phyloP scores from a whole-genome alignment of 2,797 vertebrate genomes.

The Artibeus jamaicensis region DNA sequence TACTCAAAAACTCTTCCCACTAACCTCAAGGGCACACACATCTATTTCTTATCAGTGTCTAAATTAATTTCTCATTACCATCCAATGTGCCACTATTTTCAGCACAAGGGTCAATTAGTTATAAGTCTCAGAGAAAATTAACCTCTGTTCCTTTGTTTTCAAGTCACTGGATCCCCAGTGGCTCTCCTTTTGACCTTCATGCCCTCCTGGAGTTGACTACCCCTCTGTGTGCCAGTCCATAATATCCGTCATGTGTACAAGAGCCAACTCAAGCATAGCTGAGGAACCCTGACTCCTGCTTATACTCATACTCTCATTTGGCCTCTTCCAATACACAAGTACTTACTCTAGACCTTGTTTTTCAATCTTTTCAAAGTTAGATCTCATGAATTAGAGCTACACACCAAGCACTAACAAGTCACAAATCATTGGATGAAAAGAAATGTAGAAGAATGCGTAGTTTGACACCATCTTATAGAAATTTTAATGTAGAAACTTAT shows the following conservation, averaged over 20 bases:
- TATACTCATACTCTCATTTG: neutral
- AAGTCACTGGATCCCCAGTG: neutral
- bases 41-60: neutral
- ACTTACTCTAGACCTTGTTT: neutral
- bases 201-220: neutral
- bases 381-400: neutral
- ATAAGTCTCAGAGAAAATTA: constrained; percentile 7
- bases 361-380: neutral
- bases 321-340: neutral
- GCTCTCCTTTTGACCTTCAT: neutral
- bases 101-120: neutral
- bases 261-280: neutral
- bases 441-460: neutral
- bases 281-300: neutral
- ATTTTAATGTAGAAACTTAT: neutral
- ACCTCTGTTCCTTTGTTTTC: neutral
- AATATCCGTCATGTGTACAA: accelerated
- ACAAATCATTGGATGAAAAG: neutral
- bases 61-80: constrained; percentile 45
- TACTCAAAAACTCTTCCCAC: neutral
- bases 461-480: neutral
- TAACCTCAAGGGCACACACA: neutral
- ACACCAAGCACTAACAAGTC: neutral
- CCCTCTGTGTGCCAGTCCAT: neutral
- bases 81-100: neutral